Percentiles rank a stretch among this genome's conserved stretches.
Evolutionary conservation across 2,888 invertebrate species (phyloP).

Genomic region (Sepioteuthis lessoniana): DNA sequence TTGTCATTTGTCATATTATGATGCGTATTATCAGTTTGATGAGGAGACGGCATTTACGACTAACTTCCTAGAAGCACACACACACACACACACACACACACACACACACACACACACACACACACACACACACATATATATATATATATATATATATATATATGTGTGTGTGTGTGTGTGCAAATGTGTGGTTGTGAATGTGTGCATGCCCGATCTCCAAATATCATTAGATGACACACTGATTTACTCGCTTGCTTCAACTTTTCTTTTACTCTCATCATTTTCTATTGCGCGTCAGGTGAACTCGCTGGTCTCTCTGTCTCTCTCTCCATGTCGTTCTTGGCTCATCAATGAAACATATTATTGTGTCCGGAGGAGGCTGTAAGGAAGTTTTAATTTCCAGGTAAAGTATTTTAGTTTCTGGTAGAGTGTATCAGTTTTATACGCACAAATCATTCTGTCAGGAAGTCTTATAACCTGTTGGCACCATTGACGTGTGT

Average conservation of each 20-base stretch:
- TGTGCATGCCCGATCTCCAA: background rate
- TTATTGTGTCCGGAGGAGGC: background rate
- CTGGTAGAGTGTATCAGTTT: background rate
- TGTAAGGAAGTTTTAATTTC: background rate
- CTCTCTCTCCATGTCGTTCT: background rate
- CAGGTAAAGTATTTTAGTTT: background rate
- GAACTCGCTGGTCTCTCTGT: background rate
- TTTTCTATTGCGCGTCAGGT: slow-evolving; percentile 33
- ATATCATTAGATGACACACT: background rate
- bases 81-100: background rate
- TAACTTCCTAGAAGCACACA: background rate
- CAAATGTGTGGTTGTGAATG: background rate
- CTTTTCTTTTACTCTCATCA: background rate
- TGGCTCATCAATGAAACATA: background rate
- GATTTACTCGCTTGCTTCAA: background rate
- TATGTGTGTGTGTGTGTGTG: background rate
- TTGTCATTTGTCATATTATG: background rate
- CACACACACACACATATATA: background rate
- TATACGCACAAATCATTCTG: background rate
- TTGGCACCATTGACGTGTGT: background rate
- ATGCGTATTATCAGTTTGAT: background rate
- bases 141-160: background rate
- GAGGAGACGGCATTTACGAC: background rate
- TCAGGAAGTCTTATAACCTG: background rate
- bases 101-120: no score